These are phyloP conservation scores for Ciona savignyi DNA, from an alignment of 23 tunicate species.

Conservation along the genomic window DNA sequence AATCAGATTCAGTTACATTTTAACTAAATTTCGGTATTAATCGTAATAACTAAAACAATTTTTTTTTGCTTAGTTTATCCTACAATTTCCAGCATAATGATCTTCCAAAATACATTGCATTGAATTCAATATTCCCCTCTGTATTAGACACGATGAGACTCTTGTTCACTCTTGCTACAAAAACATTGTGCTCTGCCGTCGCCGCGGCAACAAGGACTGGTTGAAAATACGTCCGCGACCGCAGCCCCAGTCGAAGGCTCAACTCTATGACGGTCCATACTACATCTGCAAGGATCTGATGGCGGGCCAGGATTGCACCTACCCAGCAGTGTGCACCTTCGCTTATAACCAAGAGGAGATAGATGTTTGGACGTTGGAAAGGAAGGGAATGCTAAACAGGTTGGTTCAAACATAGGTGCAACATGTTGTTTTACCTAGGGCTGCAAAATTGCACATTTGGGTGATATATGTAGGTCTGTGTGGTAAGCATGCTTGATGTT, in stretches of 20 bases:
- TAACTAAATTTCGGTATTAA: too few species aligned
- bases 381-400: conserved; percentile 92
- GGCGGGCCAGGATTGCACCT: conserved; percentile 88
- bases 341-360: conserved; percentile 95
- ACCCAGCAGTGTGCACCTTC: conserved; percentile 90
- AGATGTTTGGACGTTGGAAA: conserved; percentile 91
- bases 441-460: too few species aligned
- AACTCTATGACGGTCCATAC: conserved; percentile 86
- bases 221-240: conserved; percentile 83
- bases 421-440: too few species aligned
- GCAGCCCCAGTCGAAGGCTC: conserved; percentile 92
- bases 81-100: too few species aligned
- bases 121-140: too few species aligned
- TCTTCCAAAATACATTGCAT: background rate
- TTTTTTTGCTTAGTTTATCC: too few species aligned
- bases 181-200: conserved; percentile 71
- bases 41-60: too few species aligned
- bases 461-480: too few species aligned
- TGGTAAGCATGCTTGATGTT: too few species aligned
- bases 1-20: too few species aligned
- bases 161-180: conserved; percentile 63
- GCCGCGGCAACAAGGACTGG: conserved; percentile 72
- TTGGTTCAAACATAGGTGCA: too few species aligned
- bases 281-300: conserved; percentile 88
- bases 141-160: conserved; percentile 58